Base-by-base conservation (phyloP, 1,140 invertebrate genomes). In the Homalodisca vitripennis region DNA sequence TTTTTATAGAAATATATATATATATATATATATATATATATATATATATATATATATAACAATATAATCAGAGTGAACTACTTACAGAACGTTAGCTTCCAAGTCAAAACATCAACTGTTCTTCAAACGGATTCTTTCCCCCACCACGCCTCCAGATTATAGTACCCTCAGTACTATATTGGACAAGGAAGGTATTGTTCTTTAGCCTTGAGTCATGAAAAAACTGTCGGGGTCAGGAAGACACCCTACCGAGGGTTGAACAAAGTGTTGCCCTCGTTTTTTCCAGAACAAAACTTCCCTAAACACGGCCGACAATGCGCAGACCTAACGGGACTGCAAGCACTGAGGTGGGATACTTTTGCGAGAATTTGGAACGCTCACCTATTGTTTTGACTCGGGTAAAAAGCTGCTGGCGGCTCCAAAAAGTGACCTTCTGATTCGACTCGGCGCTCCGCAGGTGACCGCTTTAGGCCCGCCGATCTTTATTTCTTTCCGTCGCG, bases 331-430 rank as follows among this genome's bases (percentile, higher is more conserved):
- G 48, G 48, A 51, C 48, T 22, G n/a, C 14, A 22, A 14, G 22
- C 48, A 20, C n/a, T 10, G 22, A 51, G 48, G 48, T 51, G 48
- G 48, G 22, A 51, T 22, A 51, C 14, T 51, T 51, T 51, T 6
- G 48, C n/a, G 14, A 14, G 48, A 51, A 51, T 51, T 51, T 51
- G 3, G 6, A 20, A 51, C 6, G 48, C 48, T 51, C 48, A 51
- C 48, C 48, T 51, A 51, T 51, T 51, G 48, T 51, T 51, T n/a
- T 51, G 48, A 51, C 3, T 51, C 48, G 48, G 3, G 48, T 51
- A 51, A 51, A 51, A 51, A 51, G 48, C 48, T 51, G 17, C 22
- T 51, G 22, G 48, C 17, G 14, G 17, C 34, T 41, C n/a, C 17
- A 20, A 12, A 51, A 51, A 51, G 6, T 51, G 48, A 51, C 48